Base-by-base conservation (phyloP, 2,888 invertebrate genomes). In the Drosophila borealis region DNA sequence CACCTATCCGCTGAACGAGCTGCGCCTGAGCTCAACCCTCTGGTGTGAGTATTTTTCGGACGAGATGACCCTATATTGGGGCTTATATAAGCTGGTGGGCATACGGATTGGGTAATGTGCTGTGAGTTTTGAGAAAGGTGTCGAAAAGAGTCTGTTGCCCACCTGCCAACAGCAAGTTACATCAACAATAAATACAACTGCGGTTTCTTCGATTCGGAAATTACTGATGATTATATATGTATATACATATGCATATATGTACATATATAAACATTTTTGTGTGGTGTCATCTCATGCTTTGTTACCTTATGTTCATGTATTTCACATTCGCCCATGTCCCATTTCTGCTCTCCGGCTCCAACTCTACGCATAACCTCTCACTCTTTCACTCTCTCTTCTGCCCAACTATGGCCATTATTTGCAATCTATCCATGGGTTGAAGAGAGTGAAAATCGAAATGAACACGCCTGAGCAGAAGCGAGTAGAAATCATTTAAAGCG, bases 41-140 rank as follows among this genome's bases (percentile, higher is more conserved):
- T 95, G 94, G 89, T 93, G 96, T 96, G 92, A 94, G 95, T 94
- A 85, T 46, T 10, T 11, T 5, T 33, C 13, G 29, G 21, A 19
- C 10, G 4, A 9, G n/a, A 29, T 48, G 33, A 42, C 17, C 3
- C 49, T 25, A 4, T 51, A 41, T 41, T 10, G 21, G 0, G 25
- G 8, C 29, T 65, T 70, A 44, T 45, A 34, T 56, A 67, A 61
- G 34, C 34, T 11, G 29, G 14, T 19, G 17, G 13, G 19, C 21
- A 45, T 17, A 14, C 33, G 21, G 33, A 34, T 33, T 14, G 49
- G 14, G 55, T 19, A 44, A 19, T 44, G 42, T 13, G 44, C 14
- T 45, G 21, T 39, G 29, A 48, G 57, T 44, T 39, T 59, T 57
- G 53, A n/a, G 55, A 65, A 60, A 65, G 65, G 50, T 69, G 54